Evolutionary conservation across 2,888 invertebrate genomes (phyloP), one percentile per base, ranked within the genome.

Genomic region (Spodoptera picta): DNA sequence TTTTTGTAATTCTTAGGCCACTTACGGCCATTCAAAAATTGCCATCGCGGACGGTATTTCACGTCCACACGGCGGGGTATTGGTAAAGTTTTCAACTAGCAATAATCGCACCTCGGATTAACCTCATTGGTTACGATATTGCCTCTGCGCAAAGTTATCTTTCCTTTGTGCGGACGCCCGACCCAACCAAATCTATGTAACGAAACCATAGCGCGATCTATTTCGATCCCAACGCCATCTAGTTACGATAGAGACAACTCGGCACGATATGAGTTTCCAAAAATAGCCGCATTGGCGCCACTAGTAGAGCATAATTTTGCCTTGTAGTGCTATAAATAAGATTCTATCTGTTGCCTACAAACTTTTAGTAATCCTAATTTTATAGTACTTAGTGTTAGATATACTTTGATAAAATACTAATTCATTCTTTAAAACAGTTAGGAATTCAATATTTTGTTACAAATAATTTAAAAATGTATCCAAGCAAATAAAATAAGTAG

Each of bases 51-150:
- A 90, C 92, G 92, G 89, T 92, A 87, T 92, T 91, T 91, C 92
- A 91, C 92, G 92, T 89, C 92, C 92, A 90, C 92, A 88, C 73
- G 92, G 92, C 92, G 92, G 92, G 92, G 92, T 92, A 92, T 92
- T 92, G 92, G 92, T 91, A 97, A 97, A 97, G 97, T 97, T 97
- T 97, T 97, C 97, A 97, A 97, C 97, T 96, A 97, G 97, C 97
- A 97, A 97, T 97, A 97, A 97, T 96, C 96, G 96, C 97, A 96
- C 96, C 97, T 96, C 97, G 96, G 97, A 96, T 96, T 94, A 95
- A 96, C 97, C 96, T 97, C 97, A 97, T 97, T 95, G 97, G 97
- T 97, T 97, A 97, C 97, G 97, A 97, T 97, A 97, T 96, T 96
- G 97, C 97, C 97, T 95, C 97, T 97, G 97, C 97, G 97, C 97